phyloP scores from a whole-genome alignment of 2,113 vertebrate species.

The Trichomycterus rosablanca region DNA sequence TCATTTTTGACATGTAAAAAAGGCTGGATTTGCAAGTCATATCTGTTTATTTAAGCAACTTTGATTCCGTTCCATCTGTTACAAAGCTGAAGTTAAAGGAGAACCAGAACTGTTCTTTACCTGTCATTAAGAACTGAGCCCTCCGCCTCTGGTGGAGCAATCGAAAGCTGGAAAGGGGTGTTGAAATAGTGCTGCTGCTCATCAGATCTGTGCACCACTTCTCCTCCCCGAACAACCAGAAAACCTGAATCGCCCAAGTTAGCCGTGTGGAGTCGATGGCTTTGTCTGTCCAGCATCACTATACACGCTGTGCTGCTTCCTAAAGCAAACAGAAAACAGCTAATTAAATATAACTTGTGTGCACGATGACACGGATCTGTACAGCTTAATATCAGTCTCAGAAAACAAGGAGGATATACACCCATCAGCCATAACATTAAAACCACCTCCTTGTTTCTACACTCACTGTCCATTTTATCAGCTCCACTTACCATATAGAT shows the following conservation, averaged over 20 bases:
- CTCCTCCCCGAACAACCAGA: slow-evolving; percentile 89
- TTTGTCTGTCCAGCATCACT: slow-evolving; percentile 91
- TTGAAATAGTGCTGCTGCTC: slow-evolving; percentile 95
- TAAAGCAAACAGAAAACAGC: not conserved
- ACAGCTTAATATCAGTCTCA: too few relatives aligned
- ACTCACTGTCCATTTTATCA: too few relatives aligned
- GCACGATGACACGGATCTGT: too few relatives aligned
- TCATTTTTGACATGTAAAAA: too few relatives aligned
- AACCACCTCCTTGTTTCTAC: too few relatives aligned
- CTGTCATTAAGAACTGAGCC: slow-evolving; percentile 81
- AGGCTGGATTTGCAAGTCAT: too few relatives aligned
- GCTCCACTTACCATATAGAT: too few relatives aligned
- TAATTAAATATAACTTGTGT: too few relatives aligned
- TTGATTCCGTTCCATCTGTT: too few relatives aligned
- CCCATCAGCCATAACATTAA: too few relatives aligned
- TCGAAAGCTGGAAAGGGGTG: slow-evolving; percentile 93
- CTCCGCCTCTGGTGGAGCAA: slow-evolving; percentile 89
- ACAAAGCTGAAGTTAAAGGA: slow-evolving; percentile 75
- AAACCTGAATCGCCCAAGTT: slow-evolving; percentile 97
- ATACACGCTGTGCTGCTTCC: slow-evolving; percentile 65
- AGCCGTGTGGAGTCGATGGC: slow-evolving; percentile 87
- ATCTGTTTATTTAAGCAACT: too few relatives aligned
- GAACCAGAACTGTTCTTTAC: slow-evolving; percentile 71
- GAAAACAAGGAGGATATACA: too few relatives aligned
- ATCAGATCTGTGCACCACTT: slow-evolving; percentile 93